Evolutionary conservation across 2,113 vertebrate species (phyloP), one percentile per base, ranked within the genome.

Genomic region (Tautogolabrus adspersus): DNA sequence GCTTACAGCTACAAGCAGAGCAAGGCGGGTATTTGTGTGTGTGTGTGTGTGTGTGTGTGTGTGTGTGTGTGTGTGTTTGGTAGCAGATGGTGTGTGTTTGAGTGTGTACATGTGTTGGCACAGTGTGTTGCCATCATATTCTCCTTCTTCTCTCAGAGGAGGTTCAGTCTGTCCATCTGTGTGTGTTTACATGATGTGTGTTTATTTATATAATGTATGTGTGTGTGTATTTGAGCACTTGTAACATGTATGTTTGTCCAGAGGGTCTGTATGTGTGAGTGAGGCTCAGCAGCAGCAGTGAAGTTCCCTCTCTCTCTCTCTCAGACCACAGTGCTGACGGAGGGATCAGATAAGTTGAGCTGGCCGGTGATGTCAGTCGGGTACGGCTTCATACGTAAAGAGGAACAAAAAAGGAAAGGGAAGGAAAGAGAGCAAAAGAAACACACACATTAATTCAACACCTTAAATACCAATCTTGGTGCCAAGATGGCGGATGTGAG

Each of bases 321-420:
- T 97, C 95, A 99, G 93, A 99, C 97, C 94, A 98, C 97, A 83
- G 97, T 99, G 96, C 97, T 99, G 95, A 99, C 97, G 82, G 97
- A 99, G 83, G 97, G 97, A 94, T 99, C 97, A 74, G 97, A 98
- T 91, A 98, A 96, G 96, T 98, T 98, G 93, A 98, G 97, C 94
- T 98, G 97, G 87, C 97, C 97, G 0, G 97, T 95, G 95, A 98
- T 98, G 95, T 98, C 97, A 42, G 97, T 97, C 66, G 97, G 97
- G 87, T 98, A 98, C 78, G 96, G 98, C 94, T 98, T 94, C 92
- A 97, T 16, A 34, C 4, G 30, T 6, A 90, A 90, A 91, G 87
- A 89, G 42, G 77, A 56, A 83, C 30, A 75, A 30, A 61, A 22
- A 68, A 21, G 30, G 6, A 34, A 34, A 6, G 30, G 6, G 6